A percentile compares a stretch with the other conserved stretches of the same genome.
Evolutionary conservation across 1,140 invertebrate species (phyloP).

Genomic region (Psix sp.): DNA sequence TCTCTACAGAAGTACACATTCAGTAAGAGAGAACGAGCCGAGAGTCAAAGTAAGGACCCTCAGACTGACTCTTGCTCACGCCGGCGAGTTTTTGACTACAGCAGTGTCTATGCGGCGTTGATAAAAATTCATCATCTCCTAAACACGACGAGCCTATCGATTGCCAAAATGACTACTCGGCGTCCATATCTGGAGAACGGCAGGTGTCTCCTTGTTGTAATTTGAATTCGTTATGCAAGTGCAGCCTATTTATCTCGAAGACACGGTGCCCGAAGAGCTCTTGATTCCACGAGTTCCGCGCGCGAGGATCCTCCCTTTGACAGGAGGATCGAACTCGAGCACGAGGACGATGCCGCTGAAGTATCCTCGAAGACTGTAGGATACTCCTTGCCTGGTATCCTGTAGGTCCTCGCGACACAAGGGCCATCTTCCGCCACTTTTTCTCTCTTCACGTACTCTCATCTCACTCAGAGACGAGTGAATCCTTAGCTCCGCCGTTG

Average conservation of each 20-base stretch:
- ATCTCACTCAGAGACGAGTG: conserved; percentile 27
- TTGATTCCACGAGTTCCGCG: conserved; percentile 70
- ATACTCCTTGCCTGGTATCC: conserved; percentile 74
- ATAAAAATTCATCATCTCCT: conserved; percentile 33
- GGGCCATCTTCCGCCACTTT: conserved; percentile 69
- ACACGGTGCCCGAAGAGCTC: conserved; percentile 59
- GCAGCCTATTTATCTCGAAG: conserved; percentile 20
- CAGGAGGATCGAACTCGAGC: conserved; percentile 45
- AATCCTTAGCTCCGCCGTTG: conserved; percentile 17
- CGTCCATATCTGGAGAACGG: conserved; percentile 1
- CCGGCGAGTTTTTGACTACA: conserved; percentile 23
- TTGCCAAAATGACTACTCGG: conserved; percentile 31
- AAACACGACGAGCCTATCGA: conserved; percentile 20
- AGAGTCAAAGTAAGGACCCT: conserved; percentile 73
- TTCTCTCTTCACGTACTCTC: conserved; percentile 49
- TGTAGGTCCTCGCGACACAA: conserved; percentile 71
- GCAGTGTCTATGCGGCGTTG: conserved; percentile 25
- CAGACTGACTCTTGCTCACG: conserved; percentile 38
- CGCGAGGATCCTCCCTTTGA: conserved; percentile 25
- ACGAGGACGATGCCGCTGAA: conserved; percentile 69
- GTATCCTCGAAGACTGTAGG: conserved; percentile 75
- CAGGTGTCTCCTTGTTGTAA: conserved; percentile 42
- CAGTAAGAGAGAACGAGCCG: conserved; percentile 65
- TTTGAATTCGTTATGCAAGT: conserved; percentile 46
- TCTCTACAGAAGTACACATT: conserved; percentile 69